A percentile compares a stretch with the other conserved stretches of the same genome.
Conservation (phyloP, 2,888 invertebrate genomes). For the Stenodema calcarata region DNA sequence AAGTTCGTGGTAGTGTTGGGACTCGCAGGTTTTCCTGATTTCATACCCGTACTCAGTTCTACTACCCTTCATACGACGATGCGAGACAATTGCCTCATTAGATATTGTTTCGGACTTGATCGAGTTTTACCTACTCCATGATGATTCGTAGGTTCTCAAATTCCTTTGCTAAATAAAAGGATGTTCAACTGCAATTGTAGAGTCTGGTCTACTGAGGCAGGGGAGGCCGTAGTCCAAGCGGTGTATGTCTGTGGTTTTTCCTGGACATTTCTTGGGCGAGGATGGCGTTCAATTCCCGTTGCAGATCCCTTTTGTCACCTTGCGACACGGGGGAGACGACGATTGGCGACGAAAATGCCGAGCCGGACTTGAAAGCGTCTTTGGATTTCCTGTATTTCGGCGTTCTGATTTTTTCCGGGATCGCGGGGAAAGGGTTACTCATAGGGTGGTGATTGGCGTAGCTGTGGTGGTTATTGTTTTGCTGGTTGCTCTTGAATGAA, state of each 20-base stretch:
- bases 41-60: no score
- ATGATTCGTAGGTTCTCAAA: background rate
- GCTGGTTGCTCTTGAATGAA: background rate
- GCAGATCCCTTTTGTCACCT: constrained; percentile 35
- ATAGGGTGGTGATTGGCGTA: constrained; percentile 29
- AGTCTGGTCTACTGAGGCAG: constrained; percentile 57
- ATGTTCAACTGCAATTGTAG: background rate
- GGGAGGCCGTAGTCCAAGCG: constrained; percentile 56
- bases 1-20: no score
- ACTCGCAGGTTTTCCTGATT: no score
- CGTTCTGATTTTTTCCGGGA: constrained; percentile 20
- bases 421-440: constrained; percentile 30
- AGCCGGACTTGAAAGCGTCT: constrained; percentile 45
- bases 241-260: constrained; percentile 50
- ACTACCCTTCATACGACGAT: background rate
- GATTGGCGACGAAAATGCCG: constrained; percentile 46
- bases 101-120: background rate
- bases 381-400: constrained; percentile 43
- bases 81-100: background rate
- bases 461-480: background rate
- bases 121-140: background rate
- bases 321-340: constrained; percentile 42
- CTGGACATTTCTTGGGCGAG: constrained; percentile 53
- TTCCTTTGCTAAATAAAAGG: background rate
- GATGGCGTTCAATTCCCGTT: constrained; percentile 49